phyloP scores from a whole-genome alignment of 2,888 invertebrate species.

The Lingula anatina region DNA sequence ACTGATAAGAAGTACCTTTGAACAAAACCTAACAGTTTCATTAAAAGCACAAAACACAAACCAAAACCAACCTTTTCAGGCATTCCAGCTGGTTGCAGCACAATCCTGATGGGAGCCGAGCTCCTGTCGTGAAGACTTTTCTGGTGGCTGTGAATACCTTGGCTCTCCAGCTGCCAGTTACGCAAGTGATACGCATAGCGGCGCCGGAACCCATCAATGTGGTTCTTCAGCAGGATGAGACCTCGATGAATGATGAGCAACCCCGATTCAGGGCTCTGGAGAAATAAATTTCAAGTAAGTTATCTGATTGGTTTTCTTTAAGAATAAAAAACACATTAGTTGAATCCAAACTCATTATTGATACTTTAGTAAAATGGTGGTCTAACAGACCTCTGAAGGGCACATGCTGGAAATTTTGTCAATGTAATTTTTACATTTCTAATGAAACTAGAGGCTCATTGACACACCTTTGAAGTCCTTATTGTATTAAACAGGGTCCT shows the following conservation, averaged over 20 bases:
- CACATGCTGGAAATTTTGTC: no score
- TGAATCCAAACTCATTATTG: not conserved
- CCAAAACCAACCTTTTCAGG: slow-evolving; percentile 63
- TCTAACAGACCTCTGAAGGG: slow-evolving; percentile 1
- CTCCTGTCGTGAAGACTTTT: slow-evolving; percentile 60
- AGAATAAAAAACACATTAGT: not conserved
- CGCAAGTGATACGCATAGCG: slow-evolving; percentile 56
- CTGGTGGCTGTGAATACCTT: slow-evolving; percentile 74
- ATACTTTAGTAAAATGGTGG: not conserved
- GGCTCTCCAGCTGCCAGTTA: slow-evolving; percentile 80
- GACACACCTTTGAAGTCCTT: no score
- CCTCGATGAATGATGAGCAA: slow-evolving; percentile 87
- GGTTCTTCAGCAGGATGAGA: slow-evolving; percentile 79
- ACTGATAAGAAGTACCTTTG: no score
- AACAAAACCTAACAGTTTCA: no score
- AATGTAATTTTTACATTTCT: no score
- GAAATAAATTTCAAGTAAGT: not conserved
- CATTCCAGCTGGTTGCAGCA: slow-evolving; percentile 82
- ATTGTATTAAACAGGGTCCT: no score
- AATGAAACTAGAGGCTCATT: no score
- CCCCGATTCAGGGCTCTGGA: slow-evolving; percentile 68
- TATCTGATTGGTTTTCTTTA: not conserved
- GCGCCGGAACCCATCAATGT: slow-evolving; percentile 81
- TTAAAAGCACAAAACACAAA: no score
- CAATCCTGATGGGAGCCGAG: slow-evolving; percentile 63